Base-by-base conservation (phyloP, 1,140 invertebrate genomes). In the Drosophila paulistorum region DNA sequence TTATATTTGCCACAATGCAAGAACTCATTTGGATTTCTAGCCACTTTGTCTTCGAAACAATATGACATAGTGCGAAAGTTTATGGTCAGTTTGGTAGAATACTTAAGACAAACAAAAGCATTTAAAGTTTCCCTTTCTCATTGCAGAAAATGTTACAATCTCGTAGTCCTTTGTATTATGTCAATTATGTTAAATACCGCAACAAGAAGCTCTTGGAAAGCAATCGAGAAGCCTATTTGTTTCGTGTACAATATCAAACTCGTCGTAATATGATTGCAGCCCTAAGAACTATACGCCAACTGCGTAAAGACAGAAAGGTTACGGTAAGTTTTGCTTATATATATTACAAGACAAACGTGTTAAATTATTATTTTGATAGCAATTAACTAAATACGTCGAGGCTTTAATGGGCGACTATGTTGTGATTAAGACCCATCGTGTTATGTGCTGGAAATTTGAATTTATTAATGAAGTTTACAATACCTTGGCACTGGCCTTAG, bases 391-490 rank as follows among this genome's bases (percentile, higher is more conserved):
- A 7, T 90, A 79, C 13, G 76, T 92, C 3, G 91, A 92, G 59
- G 70, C 81, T 30, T 58, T 90, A 0, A 92, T 92, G 91, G 90
- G 91, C 7, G 79, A 89, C 33, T 92, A 91, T 67, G 82, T 90
- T 33, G 77, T 86, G 1, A 26, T 77, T 1, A 92, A 92, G 35
- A 89, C 80, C 10, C 60, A 78, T 26, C 86, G 91, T 5, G 81
- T 92, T 6, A 91, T 92, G 91, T 91, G 91, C 54, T 91, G 91
- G 86, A 91, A 91, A 64, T 92, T 91, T 23, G 79, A 91, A 45
- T 92, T 92, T 9, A 71, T 83, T 7, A 90, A 89, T 39, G 91
- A 92, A 45, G 81, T 92, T 0, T 92, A 92, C 59, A 92, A 92
- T 39, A 89, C 63, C 0, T 17, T 92, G 14, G 91, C 72, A 0